These are phyloP conservation scores for Neosilurus mollespiculum DNA, from an alignment of 2,797 vertebrate genomes.

Conservation along the genomic window DNA sequence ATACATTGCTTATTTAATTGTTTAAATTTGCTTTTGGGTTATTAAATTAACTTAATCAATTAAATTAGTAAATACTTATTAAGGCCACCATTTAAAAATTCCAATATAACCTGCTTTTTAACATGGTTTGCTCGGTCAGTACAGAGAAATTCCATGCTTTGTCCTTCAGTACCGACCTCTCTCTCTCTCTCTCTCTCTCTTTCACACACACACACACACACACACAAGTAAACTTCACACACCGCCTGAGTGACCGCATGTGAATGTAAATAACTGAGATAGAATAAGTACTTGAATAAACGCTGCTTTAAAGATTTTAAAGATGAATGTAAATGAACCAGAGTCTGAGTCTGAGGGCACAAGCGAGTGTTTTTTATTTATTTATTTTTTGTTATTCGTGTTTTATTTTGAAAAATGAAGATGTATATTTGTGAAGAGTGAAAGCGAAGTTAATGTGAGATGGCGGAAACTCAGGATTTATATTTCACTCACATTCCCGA, in stretches of 20 bases:
- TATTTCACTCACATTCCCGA: conserved; percentile 27
- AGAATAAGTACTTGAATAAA: background rate
- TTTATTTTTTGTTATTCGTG: background rate
- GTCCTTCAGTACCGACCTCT: no score
- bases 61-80: no score
- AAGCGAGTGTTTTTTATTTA: background rate
- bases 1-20: no score
- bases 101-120: no score
- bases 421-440: conserved; percentile 9
- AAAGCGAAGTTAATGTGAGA: conserved; percentile 25
- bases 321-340: background rate
- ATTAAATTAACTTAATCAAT: no score
- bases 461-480: conserved; percentile 17
- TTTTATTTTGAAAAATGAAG: background rate
- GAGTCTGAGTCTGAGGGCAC: background rate
- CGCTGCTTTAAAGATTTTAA: background rate
- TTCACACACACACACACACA: no score
- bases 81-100: no score
- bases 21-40: no score
- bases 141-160: no score
- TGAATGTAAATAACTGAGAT: background rate
- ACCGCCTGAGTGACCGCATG: background rate
- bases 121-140: no score
- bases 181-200: no score
- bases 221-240: background rate